Base-by-base conservation (phyloP, 2,797 vertebrate species). In the Carduelis carduelis region DNA sequence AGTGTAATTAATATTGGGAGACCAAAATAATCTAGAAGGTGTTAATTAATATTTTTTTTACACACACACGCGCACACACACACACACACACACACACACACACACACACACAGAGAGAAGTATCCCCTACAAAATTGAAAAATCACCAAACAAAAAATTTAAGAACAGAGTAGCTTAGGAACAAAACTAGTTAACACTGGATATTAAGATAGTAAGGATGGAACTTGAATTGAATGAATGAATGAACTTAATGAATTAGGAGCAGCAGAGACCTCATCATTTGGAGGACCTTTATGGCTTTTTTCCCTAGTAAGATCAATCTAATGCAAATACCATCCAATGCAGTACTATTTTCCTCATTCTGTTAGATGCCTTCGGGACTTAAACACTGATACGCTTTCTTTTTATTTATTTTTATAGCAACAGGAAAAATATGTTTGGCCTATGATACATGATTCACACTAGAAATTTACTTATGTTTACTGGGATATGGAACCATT, bases 271-370 rank as follows among this genome's bases (percentile, higher is more conserved):
- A 44, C 5, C 3, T 50, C 1, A 4, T 59, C 0, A 26, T 79
- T 27, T 63, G 8, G 8, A 71, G 47, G 7, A 18, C 3, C 6
- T 41, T 49, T 9, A 34, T n/a, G 12, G 22, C 21, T 69, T 49
- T 37, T 30, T 15, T 2, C 3, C 8, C 24, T 16, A 3, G 15
- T 23, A 50, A 7, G 3, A 35, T 23, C 19, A 2, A 13, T 37
- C 8, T 63, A 46, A 59, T 50, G 4, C n/a, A 53, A 91, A 53
- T 3, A 5, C 44, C 7, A 30, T 64, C 15, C 18, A 55, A 11
- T 55, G 72, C 27, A 26, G 8, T 80, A 12, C 4, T 63, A 4
- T 39, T 28, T 80, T 89, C n/a, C 12, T 63, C 7, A 28, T 63
- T 55, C 44, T 64, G 1, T 64, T 41, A 60, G 22, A 37, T 41